These are phyloP conservation scores for Antheraea yamamai DNA, from an alignment of 2,888 invertebrate genomes.

Conservation along the genomic window DNA sequence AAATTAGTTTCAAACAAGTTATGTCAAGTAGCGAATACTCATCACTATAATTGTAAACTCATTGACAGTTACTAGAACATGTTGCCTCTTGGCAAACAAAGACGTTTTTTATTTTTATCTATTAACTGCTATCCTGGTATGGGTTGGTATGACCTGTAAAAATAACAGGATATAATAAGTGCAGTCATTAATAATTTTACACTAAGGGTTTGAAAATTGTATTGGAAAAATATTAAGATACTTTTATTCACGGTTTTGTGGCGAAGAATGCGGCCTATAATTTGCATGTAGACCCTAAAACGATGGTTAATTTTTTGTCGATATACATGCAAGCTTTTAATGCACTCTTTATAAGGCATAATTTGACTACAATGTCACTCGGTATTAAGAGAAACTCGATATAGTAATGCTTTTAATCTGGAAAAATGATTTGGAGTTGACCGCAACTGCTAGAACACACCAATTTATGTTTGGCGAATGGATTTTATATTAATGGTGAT, in stretches of 20 bases:
- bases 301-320: background rate
- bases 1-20: background rate
- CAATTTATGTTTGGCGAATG: background rate
- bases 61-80: conserved; percentile 1
- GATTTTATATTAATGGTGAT: background rate
- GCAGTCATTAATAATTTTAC: background rate
- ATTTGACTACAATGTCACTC: background rate
- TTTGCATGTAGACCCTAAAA: background rate
- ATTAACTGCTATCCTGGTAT: background rate
- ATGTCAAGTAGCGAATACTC: conserved; percentile 4
- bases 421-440: background rate
- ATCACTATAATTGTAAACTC: conserved; percentile 18
- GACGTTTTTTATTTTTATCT: background rate
- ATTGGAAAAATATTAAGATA: background rate
- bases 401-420: background rate
- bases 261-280: background rate
- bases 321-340: background rate
- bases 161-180: background rate
- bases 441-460: too few relatives aligned
- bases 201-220: background rate
- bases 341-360: background rate
- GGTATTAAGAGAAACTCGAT: background rate
- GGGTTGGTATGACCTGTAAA: background rate
- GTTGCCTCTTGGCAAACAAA: background rate
- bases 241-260: background rate